Evolutionary conservation across 2,113 vertebrate species (phyloP), one percentile per base, ranked within the genome.

Genomic region (Parus major): DNA sequence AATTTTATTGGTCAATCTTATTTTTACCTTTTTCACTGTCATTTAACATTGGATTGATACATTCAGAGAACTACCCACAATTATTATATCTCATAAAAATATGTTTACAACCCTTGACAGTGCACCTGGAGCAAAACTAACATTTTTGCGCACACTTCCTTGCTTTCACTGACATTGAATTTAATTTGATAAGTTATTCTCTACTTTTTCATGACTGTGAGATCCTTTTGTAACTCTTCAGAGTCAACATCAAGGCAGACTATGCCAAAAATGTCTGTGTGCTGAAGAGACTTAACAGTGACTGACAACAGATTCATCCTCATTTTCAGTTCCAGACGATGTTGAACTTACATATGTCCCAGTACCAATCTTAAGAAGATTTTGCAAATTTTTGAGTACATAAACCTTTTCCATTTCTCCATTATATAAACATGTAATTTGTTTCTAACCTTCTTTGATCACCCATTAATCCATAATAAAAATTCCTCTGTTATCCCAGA

Each of bases 361-460:
- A 28, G 36, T 35, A 73, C 44, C 64, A 42, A 95, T 94, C 60
- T 52, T 94, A 94, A 88, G 95, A 83, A 81, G 80, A 94, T 95
- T 93, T 96, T 92, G 79, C 52, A 78, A 81, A 83, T 75, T 90
- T 93, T 81, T 20, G 9, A 31, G 11, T 80, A 65, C 55, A 46
- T 88, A 86, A 65, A 61, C 12, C 23, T 69, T 78, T 44, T 71
- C 27, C 9, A 20, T 84, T 83, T 92, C 60, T 63, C 29, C 49
- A 11, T 29, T 88, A 39, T 71, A 86, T 77, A 88, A 88, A 60
- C 6, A n/a, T 41, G 68, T 75, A 50, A 78, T 86, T 83, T 71
- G 19, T 70, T 86, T 81, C 83, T 81, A 78, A 90, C 60, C 56
- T 81, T 75, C 92, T 93, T 93, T 92, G 92, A 94, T 93, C 88